Evolutionary conservation across 2,888 invertebrate species (phyloP).

Genomic region (Aporophyla lueneburgensis): DNA sequence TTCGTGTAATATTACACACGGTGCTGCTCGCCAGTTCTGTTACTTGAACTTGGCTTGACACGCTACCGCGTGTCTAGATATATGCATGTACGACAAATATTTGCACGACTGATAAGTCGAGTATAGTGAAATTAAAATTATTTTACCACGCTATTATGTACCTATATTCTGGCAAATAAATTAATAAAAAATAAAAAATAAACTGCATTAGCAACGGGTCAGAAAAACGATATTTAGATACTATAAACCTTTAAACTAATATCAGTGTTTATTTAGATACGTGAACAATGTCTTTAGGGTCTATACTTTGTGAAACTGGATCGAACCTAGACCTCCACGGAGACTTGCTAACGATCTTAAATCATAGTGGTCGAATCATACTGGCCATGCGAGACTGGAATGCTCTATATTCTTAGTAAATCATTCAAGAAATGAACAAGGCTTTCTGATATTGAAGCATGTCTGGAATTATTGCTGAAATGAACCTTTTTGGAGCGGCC

Average conservation of each 20-base stretch:
- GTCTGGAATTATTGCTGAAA: too few species aligned
- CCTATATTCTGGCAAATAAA: too few species aligned
- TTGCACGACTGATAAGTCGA: too few species aligned
- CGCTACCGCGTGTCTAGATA: too few species aligned
- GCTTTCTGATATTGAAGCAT: constrained; percentile 3
- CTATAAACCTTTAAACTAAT: constrained; percentile 16
- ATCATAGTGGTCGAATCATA: constrained; percentile 64
- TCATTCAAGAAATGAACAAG: constrained; percentile 11
- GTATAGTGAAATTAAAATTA: too few species aligned
- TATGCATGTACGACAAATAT: too few species aligned
- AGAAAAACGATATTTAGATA: constrained; percentile 9
- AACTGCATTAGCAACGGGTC: not conserved
- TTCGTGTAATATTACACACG: too few species aligned
- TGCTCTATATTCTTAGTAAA: constrained; percentile 51
- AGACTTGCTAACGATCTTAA: constrained; percentile 60
- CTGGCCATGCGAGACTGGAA: constrained; percentile 39
- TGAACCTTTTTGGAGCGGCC: too few species aligned
- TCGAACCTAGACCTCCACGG: constrained; percentile 57
- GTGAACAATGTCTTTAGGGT: constrained; percentile 25
- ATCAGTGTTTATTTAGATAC: constrained; percentile 35
- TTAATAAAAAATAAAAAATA: too few species aligned
- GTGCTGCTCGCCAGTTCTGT: too few species aligned
- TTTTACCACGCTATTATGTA: too few species aligned
- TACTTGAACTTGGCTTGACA: too few species aligned
- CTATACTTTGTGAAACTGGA: constrained; percentile 48